Conservation (phyloP, 2,797 vertebrate genomes). For the Pelochelys cantorii region DNA sequence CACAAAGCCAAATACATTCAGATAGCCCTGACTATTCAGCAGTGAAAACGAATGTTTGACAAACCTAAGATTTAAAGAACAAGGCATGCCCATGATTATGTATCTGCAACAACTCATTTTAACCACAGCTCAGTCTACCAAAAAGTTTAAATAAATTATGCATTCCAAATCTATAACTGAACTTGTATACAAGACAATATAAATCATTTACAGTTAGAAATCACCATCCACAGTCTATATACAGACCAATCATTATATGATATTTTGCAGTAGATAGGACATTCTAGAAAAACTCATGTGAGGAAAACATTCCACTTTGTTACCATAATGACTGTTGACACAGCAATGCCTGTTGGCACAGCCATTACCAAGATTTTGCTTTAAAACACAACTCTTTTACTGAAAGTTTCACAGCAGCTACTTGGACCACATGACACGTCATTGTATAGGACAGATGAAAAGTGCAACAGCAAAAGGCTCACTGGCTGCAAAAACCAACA, state of each 20-base stretch:
- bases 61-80: not conserved
- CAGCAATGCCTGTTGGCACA: not conserved
- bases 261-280: not conserved
- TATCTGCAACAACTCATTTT: not conserved
- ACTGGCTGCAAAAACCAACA: not conserved
- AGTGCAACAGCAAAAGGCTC: not conserved
- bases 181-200: not conserved
- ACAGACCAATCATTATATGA: not conserved
- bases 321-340: not conserved
- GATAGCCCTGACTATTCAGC: not conserved
- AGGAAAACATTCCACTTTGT: not conserved
- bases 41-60: not conserved
- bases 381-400: not conserved
- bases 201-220: not conserved
- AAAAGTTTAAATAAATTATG: not conserved
- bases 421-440: not conserved
- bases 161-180: not conserved
- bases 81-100: not conserved
- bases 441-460: not conserved
- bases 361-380: not conserved
- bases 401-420: not conserved
- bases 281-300: not conserved
- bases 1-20: fast-evolving
- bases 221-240: not conserved
- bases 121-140: not conserved